phyloP scores from a whole-genome alignment of 2,797 vertebrate genomes.

The Spea hammondii region DNA sequence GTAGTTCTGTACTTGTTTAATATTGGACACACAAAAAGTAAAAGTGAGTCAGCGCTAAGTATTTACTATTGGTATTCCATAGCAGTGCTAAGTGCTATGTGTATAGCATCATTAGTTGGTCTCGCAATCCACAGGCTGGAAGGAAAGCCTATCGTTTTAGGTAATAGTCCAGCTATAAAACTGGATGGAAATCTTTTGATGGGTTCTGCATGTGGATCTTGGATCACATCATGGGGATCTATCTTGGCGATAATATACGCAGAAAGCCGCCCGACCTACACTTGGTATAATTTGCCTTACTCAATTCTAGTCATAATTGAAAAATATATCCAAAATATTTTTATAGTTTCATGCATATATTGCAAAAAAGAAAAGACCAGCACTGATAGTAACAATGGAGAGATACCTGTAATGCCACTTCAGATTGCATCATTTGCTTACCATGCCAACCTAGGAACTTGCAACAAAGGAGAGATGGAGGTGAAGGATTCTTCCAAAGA shows the following conservation, averaged over 20 bases:
- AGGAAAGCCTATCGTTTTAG: slow-evolving; percentile 70
- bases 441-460: slow-evolving; percentile 67
- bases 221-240: slow-evolving; percentile 93
- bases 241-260: slow-evolving; percentile 79
- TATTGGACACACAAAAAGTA: slow-evolving; percentile 73
- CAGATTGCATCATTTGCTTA: slow-evolving; percentile 56
- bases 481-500: slow-evolving; percentile 53
- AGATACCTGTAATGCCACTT: slow-evolving; percentile 75
- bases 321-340: slow-evolving; percentile 93
- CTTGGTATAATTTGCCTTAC: slow-evolving; percentile 86
- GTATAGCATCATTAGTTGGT: slow-evolving; percentile 71
- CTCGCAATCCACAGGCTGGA: slow-evolving; percentile 80
- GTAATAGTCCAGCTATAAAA: slow-evolving; percentile 83
- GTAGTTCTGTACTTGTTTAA: slow-evolving; percentile 85
- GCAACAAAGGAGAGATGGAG: slow-evolving; percentile 63
- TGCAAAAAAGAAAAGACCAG: slow-evolving; percentile 65
- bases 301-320: slow-evolving; percentile 82
- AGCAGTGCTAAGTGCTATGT: slow-evolving; percentile 81
- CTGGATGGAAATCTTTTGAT: slow-evolving; percentile 86
- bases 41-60: slow-evolving; percentile 76
- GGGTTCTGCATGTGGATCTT: slow-evolving; percentile 85
- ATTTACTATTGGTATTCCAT: slow-evolving; percentile 89
- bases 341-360: slow-evolving; percentile 88
- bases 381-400: slow-evolving; percentile 58
- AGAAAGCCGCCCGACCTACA: slow-evolving; percentile 67